phyloP scores from a whole-genome alignment of 2,113 vertebrate genomes.

The Nestor notabilis region DNA sequence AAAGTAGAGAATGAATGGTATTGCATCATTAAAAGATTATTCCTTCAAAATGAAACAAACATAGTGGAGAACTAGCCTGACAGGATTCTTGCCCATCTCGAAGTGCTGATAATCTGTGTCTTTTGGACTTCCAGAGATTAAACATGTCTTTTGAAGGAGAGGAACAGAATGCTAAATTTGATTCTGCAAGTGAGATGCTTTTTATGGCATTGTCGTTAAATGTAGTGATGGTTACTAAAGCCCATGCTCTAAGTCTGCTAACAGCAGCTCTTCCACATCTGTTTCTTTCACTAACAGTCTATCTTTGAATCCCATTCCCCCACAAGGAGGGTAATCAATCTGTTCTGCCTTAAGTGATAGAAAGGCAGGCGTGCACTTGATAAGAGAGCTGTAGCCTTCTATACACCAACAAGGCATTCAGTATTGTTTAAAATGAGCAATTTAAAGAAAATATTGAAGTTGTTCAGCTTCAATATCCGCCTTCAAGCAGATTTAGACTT shows the following conservation, averaged over 20 bases:
- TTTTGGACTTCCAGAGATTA: background rate
- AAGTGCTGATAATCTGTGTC: background rate
- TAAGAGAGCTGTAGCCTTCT: background rate
- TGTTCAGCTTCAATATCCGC: background rate
- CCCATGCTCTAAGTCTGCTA: background rate
- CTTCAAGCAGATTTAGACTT: background rate
- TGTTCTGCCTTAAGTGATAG: background rate
- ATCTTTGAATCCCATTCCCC: background rate
- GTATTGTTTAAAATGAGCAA: background rate
- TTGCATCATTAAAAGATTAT: background rate
- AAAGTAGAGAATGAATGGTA: background rate
- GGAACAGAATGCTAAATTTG: background rate
- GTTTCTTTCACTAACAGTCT: background rate
- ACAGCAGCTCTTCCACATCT: background rate
- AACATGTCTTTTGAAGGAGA: background rate
- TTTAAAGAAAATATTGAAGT: background rate
- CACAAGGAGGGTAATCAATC: background rate
- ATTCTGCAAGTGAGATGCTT: background rate
- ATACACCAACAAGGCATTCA: background rate
- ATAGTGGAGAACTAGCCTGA: background rate
- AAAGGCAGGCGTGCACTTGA: background rate
- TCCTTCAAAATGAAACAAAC: background rate
- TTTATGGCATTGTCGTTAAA: background rate
- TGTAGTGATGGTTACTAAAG: background rate
- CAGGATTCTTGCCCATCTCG: background rate